phyloP scores from a whole-genome alignment of 35 echinoderm and acorn worm genomes.

The Patiria miniata region DNA sequence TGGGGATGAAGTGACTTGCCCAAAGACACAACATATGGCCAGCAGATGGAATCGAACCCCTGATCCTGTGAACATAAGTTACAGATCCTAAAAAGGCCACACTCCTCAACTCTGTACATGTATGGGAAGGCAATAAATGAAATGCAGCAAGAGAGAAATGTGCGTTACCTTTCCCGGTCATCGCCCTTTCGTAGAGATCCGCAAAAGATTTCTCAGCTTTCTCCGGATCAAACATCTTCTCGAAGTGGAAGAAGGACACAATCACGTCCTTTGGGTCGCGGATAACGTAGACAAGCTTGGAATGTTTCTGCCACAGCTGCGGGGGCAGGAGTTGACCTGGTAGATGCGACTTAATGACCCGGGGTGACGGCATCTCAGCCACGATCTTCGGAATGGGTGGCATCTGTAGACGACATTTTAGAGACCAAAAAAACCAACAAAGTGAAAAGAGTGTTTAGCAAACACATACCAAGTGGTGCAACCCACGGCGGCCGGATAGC shows the following conservation, averaged over 20 bases:
- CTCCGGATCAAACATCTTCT: not conserved
- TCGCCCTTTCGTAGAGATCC: not conserved
- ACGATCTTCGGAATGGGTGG: not conserved
- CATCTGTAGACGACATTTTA: too few relatives aligned
- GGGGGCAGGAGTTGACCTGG: constrained; percentile 22
- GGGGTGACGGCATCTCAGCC: constrained; percentile 32
- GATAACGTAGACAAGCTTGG: constrained; percentile 44
- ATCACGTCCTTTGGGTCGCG: constrained; percentile 45
- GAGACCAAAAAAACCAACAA: too few relatives aligned
- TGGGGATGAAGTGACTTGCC: too few relatives aligned
- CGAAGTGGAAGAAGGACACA: constrained; percentile 52
- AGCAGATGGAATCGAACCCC: too few relatives aligned
- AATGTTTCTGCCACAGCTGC: constrained; percentile 30
- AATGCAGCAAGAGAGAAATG: not conserved
- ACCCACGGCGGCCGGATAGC: too few relatives aligned
- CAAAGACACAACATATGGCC: too few relatives aligned
- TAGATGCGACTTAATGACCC: constrained; percentile 42
- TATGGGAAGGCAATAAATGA: too few relatives aligned
- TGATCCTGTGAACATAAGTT: too few relatives aligned
- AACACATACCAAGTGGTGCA: too few relatives aligned
- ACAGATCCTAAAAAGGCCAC: too few relatives aligned
- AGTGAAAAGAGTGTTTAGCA: too few relatives aligned
- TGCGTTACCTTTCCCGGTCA: not conserved
- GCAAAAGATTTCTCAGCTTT: not conserved
- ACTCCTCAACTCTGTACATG: too few relatives aligned